A percentile compares a stretch with the other conserved stretches of the same genome.
phyloP scores from a whole-genome alignment of 2,797 vertebrate species.

The Squalus acanthias region DNA sequence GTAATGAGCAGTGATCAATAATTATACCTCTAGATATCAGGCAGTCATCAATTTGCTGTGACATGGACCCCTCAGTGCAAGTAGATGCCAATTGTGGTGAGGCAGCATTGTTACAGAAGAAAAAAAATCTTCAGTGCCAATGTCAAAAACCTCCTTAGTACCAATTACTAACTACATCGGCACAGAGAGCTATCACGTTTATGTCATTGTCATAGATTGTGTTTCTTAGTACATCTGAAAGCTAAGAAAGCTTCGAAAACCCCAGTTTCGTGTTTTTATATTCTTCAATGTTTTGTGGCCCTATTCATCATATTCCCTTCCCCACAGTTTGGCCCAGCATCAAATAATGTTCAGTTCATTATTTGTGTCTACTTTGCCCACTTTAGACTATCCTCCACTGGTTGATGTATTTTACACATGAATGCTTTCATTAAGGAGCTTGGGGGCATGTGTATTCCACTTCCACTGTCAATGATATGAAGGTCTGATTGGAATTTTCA shows the following conservation, averaged over 20 bases:
- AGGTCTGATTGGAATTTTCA: not conserved
- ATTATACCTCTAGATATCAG: not conserved
- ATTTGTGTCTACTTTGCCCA: not conserved
- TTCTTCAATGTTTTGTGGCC: not conserved
- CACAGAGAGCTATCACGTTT: not conserved
- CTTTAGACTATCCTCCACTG: not conserved
- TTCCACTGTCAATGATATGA: not conserved
- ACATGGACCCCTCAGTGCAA: not conserved
- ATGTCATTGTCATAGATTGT: not conserved
- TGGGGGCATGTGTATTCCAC: too few species aligned
- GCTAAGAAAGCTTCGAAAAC: not conserved
- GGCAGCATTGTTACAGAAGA: not conserved
- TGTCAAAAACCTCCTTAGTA: conserved; percentile 3
- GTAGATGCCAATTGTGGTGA: not conserved
- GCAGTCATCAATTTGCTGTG: not conserved
- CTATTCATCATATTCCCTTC: not conserved
- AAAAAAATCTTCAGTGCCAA: not conserved
- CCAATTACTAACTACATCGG: not conserved
- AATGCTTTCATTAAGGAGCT: not conserved
- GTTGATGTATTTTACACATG: not conserved
- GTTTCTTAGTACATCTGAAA: not conserved
- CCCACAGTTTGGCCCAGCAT: not conserved
- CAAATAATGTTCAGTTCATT: not conserved
- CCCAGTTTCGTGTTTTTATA: not conserved
- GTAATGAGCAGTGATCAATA: not conserved